phyloP scores from a whole-genome alignment of 1,140 invertebrate species.

The Cydia pomonella region DNA sequence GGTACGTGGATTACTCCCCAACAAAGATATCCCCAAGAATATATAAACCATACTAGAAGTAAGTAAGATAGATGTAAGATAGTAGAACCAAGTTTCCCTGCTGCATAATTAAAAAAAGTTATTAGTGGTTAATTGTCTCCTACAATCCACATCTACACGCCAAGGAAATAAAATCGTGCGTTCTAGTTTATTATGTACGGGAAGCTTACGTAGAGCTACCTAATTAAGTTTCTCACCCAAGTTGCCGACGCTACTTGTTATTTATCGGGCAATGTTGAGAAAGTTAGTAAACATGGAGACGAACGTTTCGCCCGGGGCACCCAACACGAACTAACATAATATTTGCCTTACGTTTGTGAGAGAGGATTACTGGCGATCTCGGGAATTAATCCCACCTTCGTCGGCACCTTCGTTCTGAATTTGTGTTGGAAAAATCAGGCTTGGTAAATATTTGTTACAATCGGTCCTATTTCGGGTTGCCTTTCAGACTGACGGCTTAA shows the following conservation, averaged over 20 bases:
- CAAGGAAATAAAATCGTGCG: not conserved
- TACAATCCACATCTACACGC: no score
- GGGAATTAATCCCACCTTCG: not conserved
- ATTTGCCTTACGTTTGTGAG: not conserved
- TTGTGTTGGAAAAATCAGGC: slow-evolving; percentile 6
- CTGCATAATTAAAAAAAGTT: no score
- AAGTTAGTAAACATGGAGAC: slow-evolving; percentile 14
- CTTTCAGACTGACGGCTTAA: no score
- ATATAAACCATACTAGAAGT: no score
- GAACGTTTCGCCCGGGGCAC: not conserved
- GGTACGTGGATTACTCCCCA: no score
- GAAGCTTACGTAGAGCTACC: not conserved
- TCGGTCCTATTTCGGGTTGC: no score
- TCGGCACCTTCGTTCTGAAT: not conserved
- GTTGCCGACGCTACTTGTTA: slow-evolving; percentile 1
- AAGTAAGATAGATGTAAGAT: no score
- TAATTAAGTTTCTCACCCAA: not conserved
- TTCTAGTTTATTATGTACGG: not conserved
- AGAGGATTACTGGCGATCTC: not conserved
- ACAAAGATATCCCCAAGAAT: no score
- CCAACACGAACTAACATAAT: slow-evolving; percentile 1
- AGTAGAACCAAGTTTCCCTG: no score
- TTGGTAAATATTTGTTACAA: no score
- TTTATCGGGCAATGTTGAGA: slow-evolving; percentile 11
- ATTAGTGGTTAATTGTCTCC: no score